These are phyloP conservation scores for Brenthis hecate DNA, from an alignment of 2,888 invertebrate species.

Conservation along the genomic window DNA sequence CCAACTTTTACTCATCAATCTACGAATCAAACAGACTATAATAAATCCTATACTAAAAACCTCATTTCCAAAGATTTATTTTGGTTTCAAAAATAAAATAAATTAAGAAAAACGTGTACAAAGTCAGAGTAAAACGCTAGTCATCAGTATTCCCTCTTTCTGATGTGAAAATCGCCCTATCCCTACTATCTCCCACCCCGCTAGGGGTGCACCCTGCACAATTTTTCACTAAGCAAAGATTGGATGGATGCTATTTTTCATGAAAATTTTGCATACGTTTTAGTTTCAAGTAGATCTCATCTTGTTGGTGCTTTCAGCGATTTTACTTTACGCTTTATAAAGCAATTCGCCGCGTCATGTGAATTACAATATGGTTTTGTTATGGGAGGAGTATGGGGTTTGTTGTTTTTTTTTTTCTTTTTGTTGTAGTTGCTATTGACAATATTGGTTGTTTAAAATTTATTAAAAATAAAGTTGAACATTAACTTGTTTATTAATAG, in stretches of 20 bases:
- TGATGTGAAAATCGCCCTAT: neutral
- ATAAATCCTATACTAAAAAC: no score
- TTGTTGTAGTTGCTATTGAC: no score
- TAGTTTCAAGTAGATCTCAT: conserved; percentile 43
- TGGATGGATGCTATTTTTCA: conserved; percentile 50
- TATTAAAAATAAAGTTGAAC: no score
- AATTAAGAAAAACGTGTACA: no score
- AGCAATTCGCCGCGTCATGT: conserved; percentile 18
- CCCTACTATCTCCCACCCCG: conserved; percentile 47
- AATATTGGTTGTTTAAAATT: no score
- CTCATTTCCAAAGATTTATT: no score
- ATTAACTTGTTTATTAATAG: no score
- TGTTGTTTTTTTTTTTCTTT: neutral
- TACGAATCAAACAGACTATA: no score
- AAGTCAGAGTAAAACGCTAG: conserved; percentile 1
- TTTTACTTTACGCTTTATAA: conserved; percentile 14
- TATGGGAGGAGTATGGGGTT: conserved; percentile 2
- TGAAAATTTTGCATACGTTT: conserved; percentile 60
- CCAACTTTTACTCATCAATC: no score
- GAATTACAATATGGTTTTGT: conserved; percentile 17
- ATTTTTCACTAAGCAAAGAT: conserved; percentile 60
- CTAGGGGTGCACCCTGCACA: conserved; percentile 53
- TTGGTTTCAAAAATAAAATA: no score
- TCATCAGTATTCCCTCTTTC: neutral
- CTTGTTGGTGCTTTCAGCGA: conserved; percentile 41